These are phyloP conservation scores for Artemia sinica DNA, from an alignment of 2,888 invertebrate genomes.

Conservation along the genomic window DNA sequence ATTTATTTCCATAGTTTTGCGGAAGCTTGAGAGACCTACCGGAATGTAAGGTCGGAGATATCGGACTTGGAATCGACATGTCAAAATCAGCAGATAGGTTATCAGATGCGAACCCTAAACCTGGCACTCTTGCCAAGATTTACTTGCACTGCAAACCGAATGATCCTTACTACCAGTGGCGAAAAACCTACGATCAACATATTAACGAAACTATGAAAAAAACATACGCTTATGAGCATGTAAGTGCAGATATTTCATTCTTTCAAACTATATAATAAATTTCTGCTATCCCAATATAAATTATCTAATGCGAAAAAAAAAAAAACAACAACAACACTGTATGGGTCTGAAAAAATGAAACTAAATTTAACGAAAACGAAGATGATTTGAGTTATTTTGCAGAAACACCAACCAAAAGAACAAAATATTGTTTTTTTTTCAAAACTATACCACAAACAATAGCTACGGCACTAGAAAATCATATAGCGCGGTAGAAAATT, in stretches of 20 bases:
- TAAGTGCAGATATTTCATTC: background rate
- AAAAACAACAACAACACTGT: too few species aligned
- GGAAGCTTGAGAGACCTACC: background rate
- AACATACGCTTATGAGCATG: conserved; percentile 6
- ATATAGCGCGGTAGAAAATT: too few species aligned
- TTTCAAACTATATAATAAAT: too few species aligned
- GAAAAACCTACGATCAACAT: background rate
- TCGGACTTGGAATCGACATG: background rate
- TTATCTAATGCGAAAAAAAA: too few species aligned
- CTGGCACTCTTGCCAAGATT: background rate
- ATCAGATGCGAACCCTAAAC: background rate
- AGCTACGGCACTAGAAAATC: too few species aligned
- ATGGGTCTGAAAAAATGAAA: too few species aligned
- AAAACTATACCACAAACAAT: too few species aligned
- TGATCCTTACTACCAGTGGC: background rate
- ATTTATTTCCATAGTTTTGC: background rate
- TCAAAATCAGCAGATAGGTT: background rate
- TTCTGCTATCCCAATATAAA: too few species aligned
- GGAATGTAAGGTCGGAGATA: background rate
- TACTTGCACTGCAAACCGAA: background rate
- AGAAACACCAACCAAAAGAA: too few species aligned
- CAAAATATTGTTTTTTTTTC: too few species aligned
- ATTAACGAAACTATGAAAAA: background rate
- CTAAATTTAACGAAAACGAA: too few species aligned
- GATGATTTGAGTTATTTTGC: too few species aligned